Evolutionary conservation across 2,797 vertebrate species (phyloP), one percentile per base, ranked within the genome.

Genomic region (Taenioides sp.): DNA sequence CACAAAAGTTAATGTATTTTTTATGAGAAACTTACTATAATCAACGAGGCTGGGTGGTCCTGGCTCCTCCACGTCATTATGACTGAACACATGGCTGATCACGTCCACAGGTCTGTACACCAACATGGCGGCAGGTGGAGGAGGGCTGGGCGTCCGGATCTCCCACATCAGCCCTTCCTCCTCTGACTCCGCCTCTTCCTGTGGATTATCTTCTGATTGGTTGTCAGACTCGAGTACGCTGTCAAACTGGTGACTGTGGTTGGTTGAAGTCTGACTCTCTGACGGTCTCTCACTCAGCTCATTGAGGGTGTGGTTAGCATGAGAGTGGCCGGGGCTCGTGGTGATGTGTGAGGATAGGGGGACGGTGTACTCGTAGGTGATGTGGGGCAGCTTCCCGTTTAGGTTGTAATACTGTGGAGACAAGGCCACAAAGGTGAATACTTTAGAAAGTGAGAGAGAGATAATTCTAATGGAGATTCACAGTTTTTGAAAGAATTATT

Each of bases 331-430:
- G 25, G 58, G 25, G 58, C 75, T 76, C 7, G 64, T 34, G 0
- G 72, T 47, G n/a, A 73, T 34, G 80, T 67, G 62, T 77, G 79
- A 47, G 16, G 75, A 27, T 54, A 81, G 5, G 61, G 95, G 95
- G 34, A 95, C 83, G 0, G 95, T 97, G 90, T 95, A 97, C 84
- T 97, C 96, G 0, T 95, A 97, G 14, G 96, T 96, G 82, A 97
- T 86, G 72, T 96, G 93, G 49, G 96, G 94, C 80, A 95, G 94
- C 83, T 96, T 97, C 74, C 96, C 96, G 50, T 97, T 97, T 3
- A 97, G 86, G 87, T 97, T 97, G 84, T 96, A 96, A 85, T 97
- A 97, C 96, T 97, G 78, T 1, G 84, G 66, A 58, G 50, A 28
- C 25, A 78, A 59, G 43, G 18, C 18, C 14, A 43, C 12, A 63